Evolutionary conservation across 2,888 invertebrate genomes (phyloP), one percentile per base, ranked within the genome.

Genomic region (Cenopis cana): DNA sequence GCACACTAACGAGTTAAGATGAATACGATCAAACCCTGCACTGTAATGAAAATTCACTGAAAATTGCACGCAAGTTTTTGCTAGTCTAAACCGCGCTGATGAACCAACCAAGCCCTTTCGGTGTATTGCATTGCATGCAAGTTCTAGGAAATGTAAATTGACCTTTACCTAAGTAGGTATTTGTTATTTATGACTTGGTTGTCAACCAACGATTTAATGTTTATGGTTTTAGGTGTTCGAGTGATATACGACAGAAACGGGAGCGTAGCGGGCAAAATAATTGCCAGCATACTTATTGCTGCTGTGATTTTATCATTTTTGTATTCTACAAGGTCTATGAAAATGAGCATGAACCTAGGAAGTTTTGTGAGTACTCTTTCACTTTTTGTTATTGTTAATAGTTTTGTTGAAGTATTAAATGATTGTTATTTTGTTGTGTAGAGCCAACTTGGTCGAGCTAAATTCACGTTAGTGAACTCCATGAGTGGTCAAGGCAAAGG

Each of bases 391-490:
- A 38, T 41, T 12, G 9, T 57, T 36, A 12, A 29, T 24, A 33
- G 38, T 38, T 17, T 5, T 33, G 4, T 36, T 8, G 12, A n/a
- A 12, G 9, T 46, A 46, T 46, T 8, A n/a, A 46, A n/a, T n/a
- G 5, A n/a, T 5, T 12, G 3, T 36, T 4, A 17, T 5, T 38
- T 20, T 68, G 38, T 9, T 38, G 90, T 90, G 20, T 83, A 97
- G 96, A 96, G 94, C 56, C 97, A 97, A 89, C 94, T 98, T 85
- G 95, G 96, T 0, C 94, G 97, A 72, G 98, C 98, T 0, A 98
- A 98, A 88, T 98, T 97, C 83, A 99, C 98, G 0, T 91, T 99
- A 41, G 97, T 99, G 0, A 98, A 99, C 87, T 98, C 98, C 0
- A 93, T 97, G 80, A 95, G 93, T 60, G 97, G 97, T 0, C 96